Evolutionary conservation across 2,888 invertebrate species (phyloP).

Genomic region (Lepidonotus clava): DNA sequence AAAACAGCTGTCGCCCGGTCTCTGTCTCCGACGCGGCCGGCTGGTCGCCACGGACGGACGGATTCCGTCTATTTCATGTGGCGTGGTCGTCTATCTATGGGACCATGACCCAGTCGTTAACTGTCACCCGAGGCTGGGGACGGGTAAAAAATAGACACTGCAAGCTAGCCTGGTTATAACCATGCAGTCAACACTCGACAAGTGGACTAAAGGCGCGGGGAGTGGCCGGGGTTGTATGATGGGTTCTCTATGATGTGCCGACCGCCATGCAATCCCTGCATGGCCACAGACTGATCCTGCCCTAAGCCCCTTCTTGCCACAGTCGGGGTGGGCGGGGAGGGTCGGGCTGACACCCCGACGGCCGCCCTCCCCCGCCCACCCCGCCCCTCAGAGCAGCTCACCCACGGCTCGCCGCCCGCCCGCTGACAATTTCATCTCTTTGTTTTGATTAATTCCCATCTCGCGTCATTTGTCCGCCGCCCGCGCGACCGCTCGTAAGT

Average conservation of each 20-base stretch:
- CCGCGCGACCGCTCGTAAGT: slow-evolving; percentile 34
- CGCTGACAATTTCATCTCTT: slow-evolving; percentile 54
- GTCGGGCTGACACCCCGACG: too few species aligned
- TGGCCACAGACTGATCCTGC: not conserved
- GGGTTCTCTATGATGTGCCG: not conserved
- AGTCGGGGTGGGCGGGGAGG: not conserved
- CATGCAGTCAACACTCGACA: too few species aligned
- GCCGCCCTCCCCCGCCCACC: not conserved
- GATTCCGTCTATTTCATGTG: too few species aligned
- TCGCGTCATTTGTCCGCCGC: slow-evolving; percentile 30
- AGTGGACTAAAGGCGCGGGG: too few species aligned
- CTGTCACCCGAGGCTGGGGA: too few species aligned
- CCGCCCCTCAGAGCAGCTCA: not conserved
- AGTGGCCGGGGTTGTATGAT: not conserved
- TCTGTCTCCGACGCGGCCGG: not conserved
- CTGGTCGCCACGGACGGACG: slow-evolving; percentile 4
- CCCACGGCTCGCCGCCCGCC: not conserved
- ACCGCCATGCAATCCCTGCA: not conserved
- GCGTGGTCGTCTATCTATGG: too few species aligned
- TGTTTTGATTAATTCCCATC: slow-evolving; percentile 52
- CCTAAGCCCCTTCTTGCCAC: not conserved
- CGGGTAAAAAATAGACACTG: too few species aligned
- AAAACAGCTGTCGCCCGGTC: not conserved
- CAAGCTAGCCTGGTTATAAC: too few species aligned
- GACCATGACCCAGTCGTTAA: too few species aligned